Base-by-base conservation (phyloP, 2,113 vertebrate species). In the Dunckerocampus dactyliophorus region DNA sequence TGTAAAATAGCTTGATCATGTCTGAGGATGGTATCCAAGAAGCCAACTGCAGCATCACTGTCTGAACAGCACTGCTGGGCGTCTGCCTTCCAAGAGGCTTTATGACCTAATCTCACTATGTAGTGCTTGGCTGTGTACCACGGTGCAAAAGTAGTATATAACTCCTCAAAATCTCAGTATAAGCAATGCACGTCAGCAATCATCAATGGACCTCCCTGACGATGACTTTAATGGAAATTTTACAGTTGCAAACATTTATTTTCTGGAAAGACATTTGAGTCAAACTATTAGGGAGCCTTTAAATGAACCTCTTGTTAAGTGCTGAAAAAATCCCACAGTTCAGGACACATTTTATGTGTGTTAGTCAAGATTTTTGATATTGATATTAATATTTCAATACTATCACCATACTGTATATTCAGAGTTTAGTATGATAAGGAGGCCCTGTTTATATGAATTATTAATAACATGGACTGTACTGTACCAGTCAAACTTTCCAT, bases 31-130 rank as follows among this genome's bases (percentile, higher is more conserved):
- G 68, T 68, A 69, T 70, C 43, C 42, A 53, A 61, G 34, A 55
- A 64, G 59, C 65, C 58, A 54, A 55, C 45, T 60, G 34, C 19
- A 65, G 37, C 28, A 55, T 39, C 31, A 64, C 31, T 61, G 63
- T 74, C 77, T 71, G 37, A 72, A 47, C 54, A 70, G 76, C 59
- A 54, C 12, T 71, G 62, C 74, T 63, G 28, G 39, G 62, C 15
- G 56, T 47, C 66, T 77, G 57, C 65, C 68, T 64, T 72, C 48
- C 68, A 65, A 74, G 74, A 60, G 69, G 62, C 60, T 61, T 70
- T 68, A 76, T 85, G 82, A 83, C 77, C 80, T 79, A 80, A 84
- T 86, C 79, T 79, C 74, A 62, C 70, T 67, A 87, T 82, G 76
- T 71, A 75, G 57, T 15, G 8, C 62, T 85, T 90, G 81, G 86